Percentiles rank a stretch among this genome's conserved stretches.
Conservation (phyloP, 2,888 invertebrate genomes). For the Drosophila nr. perissopoda region DNA sequence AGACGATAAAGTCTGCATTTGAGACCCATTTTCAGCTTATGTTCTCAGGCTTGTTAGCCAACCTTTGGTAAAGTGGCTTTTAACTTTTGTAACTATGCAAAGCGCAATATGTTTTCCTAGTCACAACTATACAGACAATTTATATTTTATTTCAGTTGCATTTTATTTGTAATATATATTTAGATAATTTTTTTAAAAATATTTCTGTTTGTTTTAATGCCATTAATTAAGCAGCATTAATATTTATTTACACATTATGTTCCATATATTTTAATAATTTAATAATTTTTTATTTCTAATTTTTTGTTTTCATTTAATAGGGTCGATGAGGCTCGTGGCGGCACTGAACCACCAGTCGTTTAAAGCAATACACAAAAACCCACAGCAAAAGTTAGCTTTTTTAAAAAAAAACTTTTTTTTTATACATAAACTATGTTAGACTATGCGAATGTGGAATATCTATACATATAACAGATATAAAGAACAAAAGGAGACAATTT, state of each 20-base stretch:
- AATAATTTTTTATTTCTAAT: constrained; percentile 29
- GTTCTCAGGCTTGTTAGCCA: neutral
- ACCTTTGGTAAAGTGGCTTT: neutral
- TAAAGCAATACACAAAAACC: constrained; percentile 61
- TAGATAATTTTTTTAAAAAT: neutral
- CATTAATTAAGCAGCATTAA: neutral
- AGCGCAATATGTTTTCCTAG: neutral
- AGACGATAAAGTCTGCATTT: neutral
- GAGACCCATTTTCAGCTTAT: neutral
- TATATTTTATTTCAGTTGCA: neutral
- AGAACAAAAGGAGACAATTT: constrained; percentile 20
- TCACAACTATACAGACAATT: neutral
- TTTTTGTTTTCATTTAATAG: constrained; percentile 59
- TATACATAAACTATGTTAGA: constrained; percentile 24
- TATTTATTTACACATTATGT: constrained; percentile 2
- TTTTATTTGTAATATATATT: neutral
- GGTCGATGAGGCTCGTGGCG: constrained; percentile 79
- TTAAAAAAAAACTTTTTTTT: constrained; percentile 44
- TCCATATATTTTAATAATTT: constrained; percentile 22
- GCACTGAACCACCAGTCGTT: constrained; percentile 85
- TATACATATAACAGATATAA: constrained; percentile 11
- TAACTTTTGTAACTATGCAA: neutral
- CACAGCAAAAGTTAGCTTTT: constrained; percentile 63
- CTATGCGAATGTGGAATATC: constrained; percentile 11
- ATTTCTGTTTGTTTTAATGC: neutral